Evolutionary conservation across 53 echinoderm and acorn worm species (phyloP).

Genomic region (Stichopus horrens): DNA sequence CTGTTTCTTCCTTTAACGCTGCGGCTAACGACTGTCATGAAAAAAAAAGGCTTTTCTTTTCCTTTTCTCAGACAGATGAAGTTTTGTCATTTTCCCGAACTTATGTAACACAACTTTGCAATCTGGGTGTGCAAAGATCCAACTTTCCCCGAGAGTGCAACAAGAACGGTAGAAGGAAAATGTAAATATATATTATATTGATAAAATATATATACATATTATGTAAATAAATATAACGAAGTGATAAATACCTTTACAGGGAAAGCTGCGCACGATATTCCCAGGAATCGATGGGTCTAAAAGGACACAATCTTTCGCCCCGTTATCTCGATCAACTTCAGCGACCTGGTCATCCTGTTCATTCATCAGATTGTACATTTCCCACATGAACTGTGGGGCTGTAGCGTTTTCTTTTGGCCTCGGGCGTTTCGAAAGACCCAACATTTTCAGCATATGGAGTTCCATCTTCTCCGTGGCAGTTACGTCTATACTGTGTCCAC

Average conservation of each 20-base stretch:
- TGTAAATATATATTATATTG: background rate
- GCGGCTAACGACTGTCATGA: too few species aligned
- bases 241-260: constrained; percentile 73
- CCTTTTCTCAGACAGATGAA: too few species aligned
- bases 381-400: constrained; percentile 96
- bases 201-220: background rate
- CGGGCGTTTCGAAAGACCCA: constrained; percentile 82
- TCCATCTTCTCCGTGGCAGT: constrained; percentile 63
- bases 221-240: background rate
- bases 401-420: constrained; percentile 83
- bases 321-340: constrained; percentile 43
- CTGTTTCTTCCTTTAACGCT: too few species aligned
- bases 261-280: constrained; percentile 90
- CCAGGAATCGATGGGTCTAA: constrained; percentile 77
- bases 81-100: too few species aligned
- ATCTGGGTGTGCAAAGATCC: too few species aligned
- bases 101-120: too few species aligned
- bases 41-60: too few species aligned
- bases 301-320: constrained; percentile 56
- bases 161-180: too few species aligned
- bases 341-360: background rate
- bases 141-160: too few species aligned
- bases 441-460: constrained; percentile 74
- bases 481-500: background rate
- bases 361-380: constrained; percentile 77